phyloP scores from a whole-genome alignment of 1,140 invertebrate genomes.

The Nomia melanderi region DNA sequence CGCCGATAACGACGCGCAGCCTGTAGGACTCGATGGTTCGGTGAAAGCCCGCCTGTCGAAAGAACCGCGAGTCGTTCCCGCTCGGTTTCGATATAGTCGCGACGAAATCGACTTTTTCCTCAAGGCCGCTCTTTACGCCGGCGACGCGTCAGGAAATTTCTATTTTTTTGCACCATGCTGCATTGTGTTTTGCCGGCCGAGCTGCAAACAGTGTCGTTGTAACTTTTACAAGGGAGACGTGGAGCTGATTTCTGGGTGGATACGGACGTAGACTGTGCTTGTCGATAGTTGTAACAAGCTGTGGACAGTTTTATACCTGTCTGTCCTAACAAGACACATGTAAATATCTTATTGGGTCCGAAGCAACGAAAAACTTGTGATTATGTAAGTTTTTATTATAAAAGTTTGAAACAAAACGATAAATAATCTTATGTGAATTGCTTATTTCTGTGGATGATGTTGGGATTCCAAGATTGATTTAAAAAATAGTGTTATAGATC shows the following conservation, averaged over 20 bases:
- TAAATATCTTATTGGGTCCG: too few species aligned
- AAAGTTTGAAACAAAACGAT: too few species aligned
- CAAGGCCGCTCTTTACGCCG: background rate
- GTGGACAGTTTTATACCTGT: too few species aligned
- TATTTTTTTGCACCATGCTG: background rate
- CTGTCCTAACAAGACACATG: too few species aligned
- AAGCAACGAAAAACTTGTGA: too few species aligned
- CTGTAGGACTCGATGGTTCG: slow-evolving; percentile 47
- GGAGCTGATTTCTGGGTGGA: background rate
- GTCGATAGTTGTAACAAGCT: too few species aligned
- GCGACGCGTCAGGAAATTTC: background rate
- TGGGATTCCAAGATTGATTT: too few species aligned
- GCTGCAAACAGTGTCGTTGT: background rate
- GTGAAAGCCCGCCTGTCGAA: slow-evolving; percentile 55
- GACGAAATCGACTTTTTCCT: background rate
- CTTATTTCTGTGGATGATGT: too few species aligned
- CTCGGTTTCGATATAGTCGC: background rate
- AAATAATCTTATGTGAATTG: too few species aligned
- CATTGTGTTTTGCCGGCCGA: background rate
- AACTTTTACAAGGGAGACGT: background rate
- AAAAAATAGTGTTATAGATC: too few species aligned
- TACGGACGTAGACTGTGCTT: too few species aligned
- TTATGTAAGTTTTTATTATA: too few species aligned
- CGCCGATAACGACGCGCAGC: slow-evolving; percentile 62
- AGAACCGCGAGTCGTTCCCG: slow-evolving; percentile 41